A percentile compares a stretch with the other conserved stretches of the same genome.
These are phyloP conservation scores for Pangasianodon gigas DNA, from an alignment of 2,113 vertebrate species.

Conservation along the genomic window DNA sequence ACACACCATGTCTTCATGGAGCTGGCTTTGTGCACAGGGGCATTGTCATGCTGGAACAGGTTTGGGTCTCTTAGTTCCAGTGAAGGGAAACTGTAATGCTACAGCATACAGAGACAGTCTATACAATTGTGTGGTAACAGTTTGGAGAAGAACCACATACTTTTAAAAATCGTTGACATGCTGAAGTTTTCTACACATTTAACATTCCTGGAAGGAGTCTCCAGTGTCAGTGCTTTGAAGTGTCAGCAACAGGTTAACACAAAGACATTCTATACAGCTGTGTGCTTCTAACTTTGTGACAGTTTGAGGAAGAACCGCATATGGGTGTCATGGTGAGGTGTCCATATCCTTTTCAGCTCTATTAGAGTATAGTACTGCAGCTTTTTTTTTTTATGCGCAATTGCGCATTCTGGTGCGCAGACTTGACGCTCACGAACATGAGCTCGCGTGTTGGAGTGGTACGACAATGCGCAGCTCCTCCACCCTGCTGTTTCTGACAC, in stretches of 20 bases:
- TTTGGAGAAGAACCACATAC: background rate
- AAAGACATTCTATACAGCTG: background rate
- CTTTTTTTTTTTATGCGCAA: background rate
- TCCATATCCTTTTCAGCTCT: background rate
- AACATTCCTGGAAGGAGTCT: too few relatives aligned
- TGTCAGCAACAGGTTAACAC: background rate
- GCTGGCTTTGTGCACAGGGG: background rate
- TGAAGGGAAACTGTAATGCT: background rate
- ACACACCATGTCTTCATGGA: background rate
- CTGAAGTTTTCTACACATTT: too few relatives aligned
- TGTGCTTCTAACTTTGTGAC: background rate
- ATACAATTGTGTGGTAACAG: background rate
- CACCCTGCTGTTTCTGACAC: conserved; percentile 36
- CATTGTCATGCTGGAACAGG: background rate
- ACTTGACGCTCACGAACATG: conserved; percentile 19
- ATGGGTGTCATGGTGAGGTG: background rate
- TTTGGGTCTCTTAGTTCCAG: background rate
- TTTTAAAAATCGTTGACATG: too few relatives aligned
- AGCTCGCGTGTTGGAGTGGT: conserved; percentile 28
- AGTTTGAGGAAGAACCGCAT: background rate
- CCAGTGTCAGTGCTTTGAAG: too few relatives aligned
- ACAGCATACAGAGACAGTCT: background rate
- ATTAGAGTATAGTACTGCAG: background rate
- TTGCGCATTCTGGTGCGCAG: conserved; percentile 13
- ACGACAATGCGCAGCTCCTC: conserved; percentile 46